Percentiles rank a stretch among this genome's conserved stretches.
Evolutionary conservation across 2,888 invertebrate genomes (phyloP).

Genomic region (Dione juno): DNA sequence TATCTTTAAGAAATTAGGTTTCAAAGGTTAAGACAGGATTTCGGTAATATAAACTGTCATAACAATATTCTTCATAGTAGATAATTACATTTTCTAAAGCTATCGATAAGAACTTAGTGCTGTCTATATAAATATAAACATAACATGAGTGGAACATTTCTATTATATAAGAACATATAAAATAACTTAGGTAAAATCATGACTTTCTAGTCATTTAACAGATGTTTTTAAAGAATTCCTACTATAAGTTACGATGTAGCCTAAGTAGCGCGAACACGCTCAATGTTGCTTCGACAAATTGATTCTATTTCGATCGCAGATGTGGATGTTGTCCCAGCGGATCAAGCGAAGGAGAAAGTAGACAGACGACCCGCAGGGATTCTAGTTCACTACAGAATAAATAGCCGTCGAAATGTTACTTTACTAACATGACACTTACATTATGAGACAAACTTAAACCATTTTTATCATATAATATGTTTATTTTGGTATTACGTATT

Average conservation of each 20-base stretch:
- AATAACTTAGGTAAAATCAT: neutral
- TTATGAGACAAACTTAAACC: neutral
- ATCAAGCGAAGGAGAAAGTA: constrained; percentile 38
- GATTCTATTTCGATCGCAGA: constrained; percentile 70
- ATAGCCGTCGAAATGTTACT: constrained; percentile 31
- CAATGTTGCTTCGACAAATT: constrained; percentile 73
- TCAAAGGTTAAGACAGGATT: too few species aligned
- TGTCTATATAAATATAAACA: too few species aligned
- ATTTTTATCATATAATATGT: neutral
- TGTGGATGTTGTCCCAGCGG: constrained; percentile 55
- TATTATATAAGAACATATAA: too few species aligned
- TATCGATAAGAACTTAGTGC: neutral
- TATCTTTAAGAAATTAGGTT: too few species aligned
- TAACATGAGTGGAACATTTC: too few species aligned
- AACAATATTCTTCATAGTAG: too few species aligned
- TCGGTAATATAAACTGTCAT: too few species aligned
- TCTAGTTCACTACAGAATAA: constrained; percentile 31
- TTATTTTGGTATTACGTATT: too few species aligned
- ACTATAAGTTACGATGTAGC: constrained; percentile 58
- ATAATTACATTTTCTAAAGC: neutral
- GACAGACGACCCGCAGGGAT: constrained; percentile 34
- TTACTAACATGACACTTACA: neutral
- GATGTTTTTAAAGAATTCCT: constrained; percentile 39
- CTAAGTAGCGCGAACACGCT: constrained; percentile 58
- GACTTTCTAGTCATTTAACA: neutral